These are phyloP conservation scores for Esox lucius DNA, from an alignment of 2,797 vertebrate species.

Conservation along the genomic window DNA sequence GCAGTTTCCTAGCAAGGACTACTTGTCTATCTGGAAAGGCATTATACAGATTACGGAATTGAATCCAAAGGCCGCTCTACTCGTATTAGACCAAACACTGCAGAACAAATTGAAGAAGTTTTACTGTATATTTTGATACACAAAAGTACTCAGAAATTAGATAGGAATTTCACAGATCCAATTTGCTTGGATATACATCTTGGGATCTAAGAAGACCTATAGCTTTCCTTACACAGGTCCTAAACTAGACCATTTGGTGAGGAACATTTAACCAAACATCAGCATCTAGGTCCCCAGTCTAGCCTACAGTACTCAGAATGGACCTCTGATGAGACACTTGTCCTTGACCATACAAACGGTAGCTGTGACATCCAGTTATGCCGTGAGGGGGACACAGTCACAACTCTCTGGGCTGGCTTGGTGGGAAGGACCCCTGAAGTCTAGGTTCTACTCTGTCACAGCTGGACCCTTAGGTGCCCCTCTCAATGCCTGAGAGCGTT, in stretches of 20 bases:
- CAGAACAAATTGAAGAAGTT: too few relatives aligned
- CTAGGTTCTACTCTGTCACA: conserved; percentile 8
- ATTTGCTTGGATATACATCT: too few relatives aligned
- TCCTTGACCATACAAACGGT: conserved; percentile 3
- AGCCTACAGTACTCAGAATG: background rate
- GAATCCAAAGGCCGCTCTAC: too few relatives aligned
- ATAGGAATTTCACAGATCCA: too few relatives aligned
- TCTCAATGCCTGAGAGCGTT: background rate
- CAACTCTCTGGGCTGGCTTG: background rate
- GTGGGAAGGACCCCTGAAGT: background rate
- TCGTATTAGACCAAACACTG: too few relatives aligned
- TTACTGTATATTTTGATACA: too few relatives aligned
- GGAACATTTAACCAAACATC: background rate
- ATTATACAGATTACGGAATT: too few relatives aligned
- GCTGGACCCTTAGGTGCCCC: background rate
- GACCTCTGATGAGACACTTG: background rate
- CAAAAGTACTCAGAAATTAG: too few relatives aligned
- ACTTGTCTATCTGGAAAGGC: too few relatives aligned
- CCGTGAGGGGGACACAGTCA: background rate
- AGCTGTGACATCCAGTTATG: conserved; percentile 9
- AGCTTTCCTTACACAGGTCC: background rate
- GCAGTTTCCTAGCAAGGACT: too few relatives aligned
- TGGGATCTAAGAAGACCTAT: background rate
- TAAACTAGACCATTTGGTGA: background rate
- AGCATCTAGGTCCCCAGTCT: background rate